A percentile compares a stretch with the other conserved stretches of the same genome.
phyloP scores from a whole-genome alignment of 2,888 invertebrate genomes.

The Diarsia brunnea region DNA sequence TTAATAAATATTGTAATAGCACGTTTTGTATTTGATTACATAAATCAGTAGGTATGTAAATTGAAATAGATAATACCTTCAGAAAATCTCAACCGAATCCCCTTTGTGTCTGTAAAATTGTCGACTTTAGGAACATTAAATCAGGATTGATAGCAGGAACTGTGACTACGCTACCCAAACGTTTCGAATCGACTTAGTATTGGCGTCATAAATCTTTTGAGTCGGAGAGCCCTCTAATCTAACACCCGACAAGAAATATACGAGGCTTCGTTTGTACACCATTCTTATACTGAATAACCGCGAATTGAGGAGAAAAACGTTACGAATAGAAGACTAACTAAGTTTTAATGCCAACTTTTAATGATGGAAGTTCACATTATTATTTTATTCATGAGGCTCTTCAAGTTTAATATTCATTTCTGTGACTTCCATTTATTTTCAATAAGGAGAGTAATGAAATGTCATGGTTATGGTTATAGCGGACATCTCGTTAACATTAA shows the following conservation, averaged over 20 bases:
- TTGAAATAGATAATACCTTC: conserved; percentile 26
- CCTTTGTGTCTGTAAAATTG: conserved; percentile 53
- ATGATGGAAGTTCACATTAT: conserved; percentile 65
- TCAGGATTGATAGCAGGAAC: conserved; percentile 63
- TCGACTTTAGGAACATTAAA: conserved; percentile 64
- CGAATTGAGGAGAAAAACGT: conserved; percentile 58
- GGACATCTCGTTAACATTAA: conserved; percentile 14
- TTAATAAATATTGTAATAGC: background rate
- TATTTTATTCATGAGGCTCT: conserved; percentile 46
- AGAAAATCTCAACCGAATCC: conserved; percentile 25
- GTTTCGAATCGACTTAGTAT: conserved; percentile 80
- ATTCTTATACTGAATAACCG: conserved; percentile 69
- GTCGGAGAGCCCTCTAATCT: conserved; percentile 81
- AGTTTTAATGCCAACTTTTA: conserved; percentile 64
- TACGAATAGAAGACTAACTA: conserved; percentile 28
- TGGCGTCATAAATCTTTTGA: conserved; percentile 84
- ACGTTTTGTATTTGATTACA: background rate
- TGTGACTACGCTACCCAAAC: conserved; percentile 72
- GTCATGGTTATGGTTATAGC: conserved; percentile 6
- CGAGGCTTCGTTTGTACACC: conserved; percentile 79
- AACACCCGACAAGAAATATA: conserved; percentile 83
- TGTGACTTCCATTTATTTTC: conserved; percentile 38
- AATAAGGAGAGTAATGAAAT: conserved; percentile 32
- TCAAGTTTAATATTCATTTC: conserved; percentile 46
- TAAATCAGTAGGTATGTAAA: conserved; percentile 40